Evolutionary conservation across 2,113 vertebrate genomes (phyloP).

Genomic region (Spermophilus dauricus): DNA sequence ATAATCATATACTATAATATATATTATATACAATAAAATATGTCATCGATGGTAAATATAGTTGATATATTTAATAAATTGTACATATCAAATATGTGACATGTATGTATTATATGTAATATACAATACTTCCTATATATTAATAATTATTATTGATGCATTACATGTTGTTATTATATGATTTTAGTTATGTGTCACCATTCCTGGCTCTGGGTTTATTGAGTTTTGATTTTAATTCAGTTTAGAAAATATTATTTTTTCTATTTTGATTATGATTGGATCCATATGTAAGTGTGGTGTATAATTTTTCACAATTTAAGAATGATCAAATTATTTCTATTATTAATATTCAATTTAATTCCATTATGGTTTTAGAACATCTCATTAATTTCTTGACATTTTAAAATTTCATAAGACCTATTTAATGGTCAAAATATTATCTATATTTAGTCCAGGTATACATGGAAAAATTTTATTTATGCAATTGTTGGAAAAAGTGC

Average conservation of each 20-base stretch:
- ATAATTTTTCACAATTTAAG: background rate
- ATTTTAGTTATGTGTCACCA: background rate
- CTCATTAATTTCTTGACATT: background rate
- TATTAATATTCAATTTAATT: background rate
- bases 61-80: no score
- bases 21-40: no score
- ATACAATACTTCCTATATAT: no score
- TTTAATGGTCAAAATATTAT: background rate
- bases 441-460: background rate
- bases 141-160: no score
- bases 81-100: no score
- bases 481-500: background rate
- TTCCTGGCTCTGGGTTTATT: background rate
- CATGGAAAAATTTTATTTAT: background rate
- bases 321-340: background rate
- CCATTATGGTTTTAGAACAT: background rate
- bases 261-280: background rate
- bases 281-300: background rate
- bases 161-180: background rate
- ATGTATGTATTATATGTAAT: no score
- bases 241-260: background rate
- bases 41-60: no score
- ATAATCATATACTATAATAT: no score
- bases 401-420: background rate
- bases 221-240: background rate